Base-by-base conservation (phyloP, 2,797 vertebrate genomes). In the Emys orbicularis region DNA sequence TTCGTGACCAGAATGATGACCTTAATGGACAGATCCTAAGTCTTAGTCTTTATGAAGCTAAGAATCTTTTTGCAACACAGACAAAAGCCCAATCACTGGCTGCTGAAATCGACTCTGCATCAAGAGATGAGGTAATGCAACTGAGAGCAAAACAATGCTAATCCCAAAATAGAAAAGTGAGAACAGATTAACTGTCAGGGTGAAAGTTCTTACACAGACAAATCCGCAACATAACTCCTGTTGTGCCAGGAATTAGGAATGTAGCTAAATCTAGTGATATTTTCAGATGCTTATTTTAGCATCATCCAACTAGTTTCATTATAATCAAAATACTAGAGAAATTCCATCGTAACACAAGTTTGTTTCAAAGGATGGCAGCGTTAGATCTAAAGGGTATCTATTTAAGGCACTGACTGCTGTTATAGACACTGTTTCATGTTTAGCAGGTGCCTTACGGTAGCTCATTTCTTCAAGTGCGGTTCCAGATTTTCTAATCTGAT, bases 11-110 rank as follows among this genome's bases (percentile, higher is more conserved):
- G 98, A 99, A 99, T 1, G 99, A 99, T 11, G 99, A 99, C 86
- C 97, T 99, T 57, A 99, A 99, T 0, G 99, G 99, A 54, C 99
- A 99, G 98, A 99, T 99, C 94, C 98, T 99, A 95, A 99, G 99
- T 96, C 98, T 99, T 91, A 99, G 99, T 94, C 98, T 99, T 79
- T 98, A 99, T 3, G 99, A 99, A 98, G 99, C 99, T 44, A 99
- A 99, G 98, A 99, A 98, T 96, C 99, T 99, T 95, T 99, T 99
- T 95, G 99, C 99, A 88, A 99, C 99, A 0, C 99, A 99, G 98
- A 99, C 99, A 88, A 99, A 99, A 98, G 99, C 99, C 83, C 99
- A 99, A 97, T 99, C 99, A 18, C 97, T 99, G 97, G 99, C 99
- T 80, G 99, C 99, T 1, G 99, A 99, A 98, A 99, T 99, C 72